Evolutionary conservation across 2,888 invertebrate genomes (phyloP), one percentile per base, ranked within the genome.

Genomic region (Saturnia japonica): DNA sequence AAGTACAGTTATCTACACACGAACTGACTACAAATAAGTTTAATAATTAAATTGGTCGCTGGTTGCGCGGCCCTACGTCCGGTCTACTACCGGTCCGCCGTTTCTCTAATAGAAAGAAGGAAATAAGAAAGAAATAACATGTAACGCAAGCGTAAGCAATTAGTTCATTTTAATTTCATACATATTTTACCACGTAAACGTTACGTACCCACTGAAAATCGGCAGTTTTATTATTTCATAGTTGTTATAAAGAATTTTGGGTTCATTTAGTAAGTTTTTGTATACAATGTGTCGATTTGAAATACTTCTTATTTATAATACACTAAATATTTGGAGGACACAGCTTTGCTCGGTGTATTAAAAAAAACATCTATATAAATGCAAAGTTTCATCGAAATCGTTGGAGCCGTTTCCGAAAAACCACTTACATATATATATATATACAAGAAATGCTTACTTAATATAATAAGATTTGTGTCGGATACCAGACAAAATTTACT

Each of bases 81-180:
- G 75, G 77, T 74, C 74, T 73, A 70, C 71, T 73, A 71, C 72
- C 70, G 68, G 43, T 68, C 45, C 66, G 25, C n/a, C 66, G 64
- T 66, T 68, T 70, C 64, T 70, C 51, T 54, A 70, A 70, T 77
- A 79, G 81, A 79, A 84, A 81, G 78, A 80, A 80, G 82, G 82
- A 84, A 85, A 80, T 76, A 79, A 76, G 77, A 73, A 54, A 54
- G 69, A 71, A 68, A 71, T 40, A 47, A 67, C 69, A 68, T 72
- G 64, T 71, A 66, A 72, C 72, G 70, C 74, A 68, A 74, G 72
- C 72, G 70, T 74, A 71, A 71, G 71, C 78, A 80, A 78, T 81
- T 82, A 78, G 75, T 76, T 74, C 76, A 78, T 77, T 80, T n/a
- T 77, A 75, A 75, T 74, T 76, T 73, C 74, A 75, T 74, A 72